Percentiles rank a stretch among this genome's conserved stretches.
Conservation (phyloP, 2,888 invertebrate genomes). For the Lapara coniferarum region DNA sequence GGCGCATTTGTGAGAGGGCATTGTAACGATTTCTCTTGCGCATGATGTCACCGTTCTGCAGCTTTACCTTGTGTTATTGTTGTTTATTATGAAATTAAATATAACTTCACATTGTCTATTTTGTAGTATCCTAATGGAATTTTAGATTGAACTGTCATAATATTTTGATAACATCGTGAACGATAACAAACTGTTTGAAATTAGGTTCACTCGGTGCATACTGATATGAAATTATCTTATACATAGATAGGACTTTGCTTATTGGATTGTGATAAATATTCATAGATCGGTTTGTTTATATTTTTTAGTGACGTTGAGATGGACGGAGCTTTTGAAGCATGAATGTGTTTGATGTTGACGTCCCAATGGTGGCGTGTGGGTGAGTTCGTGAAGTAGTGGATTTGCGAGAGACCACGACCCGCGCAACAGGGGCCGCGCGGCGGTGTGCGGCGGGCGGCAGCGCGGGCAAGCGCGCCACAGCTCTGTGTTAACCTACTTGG, state of each 20-base stretch:
- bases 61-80: slow-evolving; percentile 12
- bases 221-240: background rate
- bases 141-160: slow-evolving; percentile 11
- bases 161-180: slow-evolving; percentile 5
- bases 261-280: background rate
- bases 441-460: slow-evolving; percentile 35
- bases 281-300: background rate
- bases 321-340: background rate
- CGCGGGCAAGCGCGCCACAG: slow-evolving; percentile 43
- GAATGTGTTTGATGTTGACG: background rate
- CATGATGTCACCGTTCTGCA: slow-evolving; percentile 53
- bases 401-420: slow-evolving; percentile 70
- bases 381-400: slow-evolving; percentile 38
- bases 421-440: slow-evolving; percentile 69
- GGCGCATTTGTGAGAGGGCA: slow-evolving; percentile 67
- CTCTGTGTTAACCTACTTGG: slow-evolving; percentile 79
- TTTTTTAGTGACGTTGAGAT: background rate
- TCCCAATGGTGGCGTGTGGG: slow-evolving; percentile 28
- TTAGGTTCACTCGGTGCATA: slow-evolving; percentile 5
- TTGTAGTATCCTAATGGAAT: slow-evolving; percentile 11
- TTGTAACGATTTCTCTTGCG: slow-evolving; percentile 76
- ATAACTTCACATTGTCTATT: background rate
- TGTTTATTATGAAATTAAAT: slow-evolving; percentile 15
- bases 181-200: slow-evolving; percentile 14
- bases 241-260: background rate